Evolutionary conservation across 2,797 vertebrate genomes (phyloP).

Genomic region (Moxostoma hubbsi): DNA sequence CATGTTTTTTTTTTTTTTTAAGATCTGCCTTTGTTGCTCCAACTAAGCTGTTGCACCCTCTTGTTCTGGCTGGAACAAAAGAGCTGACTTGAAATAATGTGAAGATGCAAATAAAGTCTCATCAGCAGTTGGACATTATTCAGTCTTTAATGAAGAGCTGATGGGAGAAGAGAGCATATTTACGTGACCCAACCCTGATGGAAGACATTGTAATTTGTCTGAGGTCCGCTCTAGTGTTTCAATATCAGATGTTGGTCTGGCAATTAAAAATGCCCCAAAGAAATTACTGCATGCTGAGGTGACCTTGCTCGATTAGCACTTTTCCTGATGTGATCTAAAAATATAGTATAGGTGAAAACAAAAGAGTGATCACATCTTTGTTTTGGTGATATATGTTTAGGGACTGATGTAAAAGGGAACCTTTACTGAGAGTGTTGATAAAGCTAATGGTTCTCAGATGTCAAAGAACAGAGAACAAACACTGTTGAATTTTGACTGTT

Average conservation of each 20-base stretch:
- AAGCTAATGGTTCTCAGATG: not conserved
- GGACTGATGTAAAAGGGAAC: not conserved
- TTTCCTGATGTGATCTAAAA: constrained; percentile 1
- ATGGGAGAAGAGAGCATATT: constrained; percentile 28
- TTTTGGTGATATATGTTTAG: not conserved
- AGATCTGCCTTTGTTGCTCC: constrained; percentile 17
- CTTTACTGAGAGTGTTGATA: constrained; percentile 6
- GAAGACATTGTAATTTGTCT: constrained; percentile 39
- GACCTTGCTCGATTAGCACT: constrained; percentile 25
- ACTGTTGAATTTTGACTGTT: no score
- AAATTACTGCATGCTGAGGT: constrained; percentile 24
- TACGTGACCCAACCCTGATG: constrained; percentile 43
- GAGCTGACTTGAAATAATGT: constrained; percentile 44
- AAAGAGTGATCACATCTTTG: not conserved
- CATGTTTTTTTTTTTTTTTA: constrained; percentile 6
- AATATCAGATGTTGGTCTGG: constrained; percentile 37
- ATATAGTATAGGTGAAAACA: not conserved
- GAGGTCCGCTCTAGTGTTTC: constrained; percentile 29
- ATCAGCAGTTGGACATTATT: constrained; percentile 54
- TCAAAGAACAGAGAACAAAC: no score
- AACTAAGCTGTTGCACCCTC: constrained; percentile 34
- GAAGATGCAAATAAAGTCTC: constrained; percentile 54
- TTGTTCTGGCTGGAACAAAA: constrained; percentile 33
- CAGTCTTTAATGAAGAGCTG: constrained; percentile 50
- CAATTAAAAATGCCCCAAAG: constrained; percentile 44